These are phyloP conservation scores for Spongia lamella DNA, from an alignment of 37 sponge, comb jelly and placozoan genomes.

Conservation along the genomic window DNA sequence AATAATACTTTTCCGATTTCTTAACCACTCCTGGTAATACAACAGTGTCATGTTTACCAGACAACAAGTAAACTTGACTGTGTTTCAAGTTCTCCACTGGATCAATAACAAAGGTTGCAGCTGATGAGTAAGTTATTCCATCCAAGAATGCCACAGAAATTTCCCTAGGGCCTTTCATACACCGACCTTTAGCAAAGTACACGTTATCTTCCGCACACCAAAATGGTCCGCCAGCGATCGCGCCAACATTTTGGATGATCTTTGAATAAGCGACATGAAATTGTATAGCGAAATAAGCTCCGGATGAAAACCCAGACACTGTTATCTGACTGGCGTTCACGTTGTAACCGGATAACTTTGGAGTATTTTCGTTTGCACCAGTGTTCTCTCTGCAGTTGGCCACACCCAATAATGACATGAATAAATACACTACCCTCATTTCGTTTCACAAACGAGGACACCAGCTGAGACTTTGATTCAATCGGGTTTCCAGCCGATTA, in stretches of 20 bases:
- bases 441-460: too few species aligned
- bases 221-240: slow-evolving; percentile 74
- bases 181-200: slow-evolving; percentile 41
- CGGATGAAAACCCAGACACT: slow-evolving; percentile 85
- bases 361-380: too few species aligned
- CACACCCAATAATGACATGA: too few species aligned
- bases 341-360: slow-evolving; percentile 23
- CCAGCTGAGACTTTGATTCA: too few species aligned
- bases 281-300: slow-evolving; percentile 81
- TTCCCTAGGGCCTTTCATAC: slow-evolving; percentile 40
- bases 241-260: slow-evolving; percentile 69
- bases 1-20: slow-evolving; percentile 63
- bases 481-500: too few species aligned
- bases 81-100: slow-evolving; percentile 22
- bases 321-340: slow-evolving; percentile 45
- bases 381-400: too few species aligned
- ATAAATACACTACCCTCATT: too few species aligned
- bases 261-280: slow-evolving; percentile 80
- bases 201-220: slow-evolving; percentile 43
- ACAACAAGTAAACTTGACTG: slow-evolving; percentile 58
- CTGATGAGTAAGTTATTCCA: slow-evolving; percentile 44
- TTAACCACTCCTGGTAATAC: slow-evolving; percentile 62
- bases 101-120: slow-evolving; percentile 50
- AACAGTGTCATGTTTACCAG: slow-evolving; percentile 64
- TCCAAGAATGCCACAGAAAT: slow-evolving; percentile 66